Evolutionary conservation across 1,140 invertebrate species (phyloP).

Genomic region (Chionoecetes opilio): DNA sequence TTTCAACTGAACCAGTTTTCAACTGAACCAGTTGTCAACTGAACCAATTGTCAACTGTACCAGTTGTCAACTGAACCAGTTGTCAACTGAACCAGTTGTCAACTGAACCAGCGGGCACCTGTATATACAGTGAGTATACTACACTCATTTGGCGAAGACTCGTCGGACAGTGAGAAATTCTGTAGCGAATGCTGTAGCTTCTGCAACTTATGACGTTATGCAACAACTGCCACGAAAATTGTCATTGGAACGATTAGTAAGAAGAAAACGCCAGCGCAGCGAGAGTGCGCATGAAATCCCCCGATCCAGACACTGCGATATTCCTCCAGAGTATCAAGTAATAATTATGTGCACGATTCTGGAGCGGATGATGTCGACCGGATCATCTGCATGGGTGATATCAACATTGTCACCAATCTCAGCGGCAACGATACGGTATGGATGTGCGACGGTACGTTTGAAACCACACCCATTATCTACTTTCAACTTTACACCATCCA

Average conservation of each 20-base stretch:
- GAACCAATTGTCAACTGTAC: not conserved
- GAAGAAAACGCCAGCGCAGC: not conserved
- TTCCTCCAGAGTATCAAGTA: conserved; percentile 48
- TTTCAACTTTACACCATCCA: conserved; percentile 37
- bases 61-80: not conserved
- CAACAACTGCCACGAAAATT: conserved; percentile 44
- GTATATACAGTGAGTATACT: conserved; percentile 47
- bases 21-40: no score
- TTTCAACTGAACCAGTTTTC: no score
- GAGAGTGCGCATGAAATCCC: conserved; percentile 40
- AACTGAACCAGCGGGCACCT: not conserved
- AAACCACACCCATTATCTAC: conserved; percentile 44
- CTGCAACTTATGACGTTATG: conserved; percentile 34
- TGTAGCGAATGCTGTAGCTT: conserved; percentile 16
- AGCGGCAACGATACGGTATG: conserved; percentile 43
- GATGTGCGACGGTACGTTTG: conserved; percentile 51
- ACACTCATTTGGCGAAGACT: conserved; percentile 37
- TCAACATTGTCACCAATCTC: conserved; percentile 56
- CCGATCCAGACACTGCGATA: conserved; percentile 22
- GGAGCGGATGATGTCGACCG: conserved; percentile 36
- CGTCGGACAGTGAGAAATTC: not conserved
- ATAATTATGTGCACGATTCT: conserved; percentile 23
- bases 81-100: not conserved
- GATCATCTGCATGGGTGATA: conserved; percentile 50
- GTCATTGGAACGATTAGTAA: conserved; percentile 27